phyloP scores from a whole-genome alignment of 2,888 invertebrate genomes.

The Aricia artaxerxes region DNA sequence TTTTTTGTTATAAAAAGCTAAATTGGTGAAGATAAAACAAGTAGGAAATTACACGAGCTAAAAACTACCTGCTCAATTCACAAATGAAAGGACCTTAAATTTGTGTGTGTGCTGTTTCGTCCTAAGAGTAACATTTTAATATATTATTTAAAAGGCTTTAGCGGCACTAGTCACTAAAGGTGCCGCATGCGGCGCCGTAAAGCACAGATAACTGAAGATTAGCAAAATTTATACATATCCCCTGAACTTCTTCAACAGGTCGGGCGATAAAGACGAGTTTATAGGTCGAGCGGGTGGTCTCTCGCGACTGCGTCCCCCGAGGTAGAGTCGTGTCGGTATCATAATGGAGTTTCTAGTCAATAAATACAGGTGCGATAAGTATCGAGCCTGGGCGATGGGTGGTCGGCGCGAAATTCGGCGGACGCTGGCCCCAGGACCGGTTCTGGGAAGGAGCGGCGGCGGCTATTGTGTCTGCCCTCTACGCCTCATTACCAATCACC shows the following conservation, averaged over 20 bases:
- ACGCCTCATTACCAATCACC: conserved; percentile 60
- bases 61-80: too few species aligned
- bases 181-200: background rate
- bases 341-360: conserved; percentile 65
- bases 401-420: conserved; percentile 78
- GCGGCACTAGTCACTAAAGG: background rate
- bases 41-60: background rate
- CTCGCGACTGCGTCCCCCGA: conserved; percentile 53
- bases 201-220: conserved; percentile 4
- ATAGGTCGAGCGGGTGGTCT: conserved; percentile 55
- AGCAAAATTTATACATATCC: conserved; percentile 25
- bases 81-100: too few species aligned
- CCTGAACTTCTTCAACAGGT: conserved; percentile 28
- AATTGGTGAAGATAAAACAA: background rate
- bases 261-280: conserved; percentile 7
- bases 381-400: conserved; percentile 66
- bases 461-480: conserved; percentile 73
- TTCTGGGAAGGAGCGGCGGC: conserved; percentile 68
- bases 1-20: background rate
- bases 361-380: conserved; percentile 75
- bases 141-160: background rate
- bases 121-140: background rate
- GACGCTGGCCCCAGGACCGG: conserved; percentile 71
- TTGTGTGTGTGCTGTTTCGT: background rate
- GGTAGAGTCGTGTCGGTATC: conserved; percentile 54